Percentiles rank a stretch among this genome's conserved stretches.
These are phyloP conservation scores for Ectemnius cavifrons DNA, from an alignment of 2,888 invertebrate genomes.

Conservation along the genomic window DNA sequence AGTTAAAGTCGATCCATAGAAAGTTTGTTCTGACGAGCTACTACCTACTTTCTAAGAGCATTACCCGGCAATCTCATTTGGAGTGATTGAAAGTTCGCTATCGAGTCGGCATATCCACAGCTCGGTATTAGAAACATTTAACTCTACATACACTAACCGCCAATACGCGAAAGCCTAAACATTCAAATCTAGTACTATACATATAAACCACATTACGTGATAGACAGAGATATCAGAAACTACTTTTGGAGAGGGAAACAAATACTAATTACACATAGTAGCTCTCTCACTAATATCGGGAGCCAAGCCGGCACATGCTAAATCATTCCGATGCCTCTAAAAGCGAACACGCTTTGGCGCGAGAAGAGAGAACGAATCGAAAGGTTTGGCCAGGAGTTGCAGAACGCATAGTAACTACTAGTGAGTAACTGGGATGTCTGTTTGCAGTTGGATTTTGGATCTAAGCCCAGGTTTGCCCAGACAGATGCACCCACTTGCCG, in stretches of 20 bases:
- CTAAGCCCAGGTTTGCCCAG: conserved; percentile 75
- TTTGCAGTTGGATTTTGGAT: conserved; percentile 74
- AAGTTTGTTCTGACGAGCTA: not conserved
- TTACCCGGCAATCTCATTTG: not conserved
- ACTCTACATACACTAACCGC: too few species aligned
- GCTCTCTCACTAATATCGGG: conserved; percentile 35
- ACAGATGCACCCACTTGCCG: conserved; percentile 75
- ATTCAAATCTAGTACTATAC: too few species aligned
- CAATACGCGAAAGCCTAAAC: too few species aligned
- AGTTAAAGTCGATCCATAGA: not conserved
- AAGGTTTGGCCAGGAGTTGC: conserved; percentile 17
- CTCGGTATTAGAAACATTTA: too few species aligned
- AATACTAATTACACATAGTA: conserved; percentile 12
- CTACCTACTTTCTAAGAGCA: not conserved
- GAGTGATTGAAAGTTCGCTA: not conserved
- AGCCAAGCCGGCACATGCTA: conserved; percentile 17
- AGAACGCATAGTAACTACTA: conserved; percentile 29
- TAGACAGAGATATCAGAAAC: not conserved
- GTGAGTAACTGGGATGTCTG: conserved; percentile 65
- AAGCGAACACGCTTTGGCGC: conserved; percentile 9
- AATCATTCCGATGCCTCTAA: conserved; percentile 12
- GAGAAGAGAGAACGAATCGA: conserved; percentile 2
- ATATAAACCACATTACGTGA: not conserved
- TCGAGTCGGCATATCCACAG: too few species aligned
- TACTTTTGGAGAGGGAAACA: conserved; percentile 11